phyloP scores from a whole-genome alignment of 2,888 invertebrate genomes.

The Philereme vetulata region DNA sequence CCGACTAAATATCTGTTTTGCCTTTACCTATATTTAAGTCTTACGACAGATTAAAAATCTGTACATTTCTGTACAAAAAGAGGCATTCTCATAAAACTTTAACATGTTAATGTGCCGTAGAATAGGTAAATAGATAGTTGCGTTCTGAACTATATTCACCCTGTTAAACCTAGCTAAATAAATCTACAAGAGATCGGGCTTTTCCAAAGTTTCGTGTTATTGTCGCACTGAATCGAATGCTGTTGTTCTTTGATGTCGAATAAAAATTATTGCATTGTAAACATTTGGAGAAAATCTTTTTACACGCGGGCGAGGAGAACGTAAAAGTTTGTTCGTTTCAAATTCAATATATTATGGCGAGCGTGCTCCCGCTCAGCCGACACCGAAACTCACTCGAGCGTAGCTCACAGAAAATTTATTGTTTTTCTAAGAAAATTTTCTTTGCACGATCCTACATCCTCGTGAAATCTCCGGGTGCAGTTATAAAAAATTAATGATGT shows the following conservation, averaged over 20 bases:
- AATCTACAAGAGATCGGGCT: conserved; percentile 22
- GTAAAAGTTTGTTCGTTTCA: conserved; percentile 83
- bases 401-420: conserved; percentile 81
- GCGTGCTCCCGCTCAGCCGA: conserved; percentile 82
- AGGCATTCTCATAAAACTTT: too few species aligned
- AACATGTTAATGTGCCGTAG: too few species aligned
- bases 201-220: conserved; percentile 19
- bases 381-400: conserved; percentile 83
- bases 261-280: conserved; percentile 76
- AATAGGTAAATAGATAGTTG: too few species aligned
- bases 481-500: conserved; percentile 71
- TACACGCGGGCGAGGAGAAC: conserved; percentile 71
- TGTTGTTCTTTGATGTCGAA: conserved; percentile 55
- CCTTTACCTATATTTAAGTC: too few species aligned
- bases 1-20: too few species aligned
- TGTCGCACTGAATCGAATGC: conserved; percentile 40
- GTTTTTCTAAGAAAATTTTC: conserved; percentile 83
- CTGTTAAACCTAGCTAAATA: conserved; percentile 9
- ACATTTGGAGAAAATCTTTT: conserved; percentile 79
- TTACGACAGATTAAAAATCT: too few species aligned
- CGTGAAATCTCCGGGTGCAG: conserved; percentile 62
- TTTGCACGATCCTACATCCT: conserved; percentile 67
- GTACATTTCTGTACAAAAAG: too few species aligned
- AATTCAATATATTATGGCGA: conserved; percentile 83
- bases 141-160: too few species aligned